Base-by-base conservation (phyloP, 2,888 invertebrate genomes). In the Plusia festucae region DNA sequence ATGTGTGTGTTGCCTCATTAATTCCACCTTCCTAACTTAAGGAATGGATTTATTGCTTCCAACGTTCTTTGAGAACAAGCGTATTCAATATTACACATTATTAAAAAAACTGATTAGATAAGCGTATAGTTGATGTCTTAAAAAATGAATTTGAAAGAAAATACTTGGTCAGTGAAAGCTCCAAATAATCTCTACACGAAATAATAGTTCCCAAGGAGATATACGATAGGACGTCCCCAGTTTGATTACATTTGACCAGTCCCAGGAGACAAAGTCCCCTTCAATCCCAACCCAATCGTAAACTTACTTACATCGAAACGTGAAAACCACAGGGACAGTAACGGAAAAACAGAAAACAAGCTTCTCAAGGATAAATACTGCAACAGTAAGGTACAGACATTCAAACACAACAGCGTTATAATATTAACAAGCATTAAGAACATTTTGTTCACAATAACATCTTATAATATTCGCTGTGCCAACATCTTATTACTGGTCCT, bases 21-120 rank as follows among this genome's bases (percentile, higher is more conserved):
- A 59, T 77, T 73, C 72, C 59, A 62, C 57, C 68, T 49, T 51
- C 53, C 46, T 49, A 71, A 58, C 71, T 56, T 46, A 27, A 53
- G 79, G 76, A 76, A 77, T 77, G 71, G 55, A 64, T 65, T 62
- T 79, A 76, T 79, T 77, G 76, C 72, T 18, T 51, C 40, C 5
- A n/a, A 40, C 40, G 40, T 1, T 3, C 40, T 40, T 40, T 40
- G 40, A 40, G 40, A 40, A 40, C 40, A 40, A n/a, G 40, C n/a
- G 40, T n/a, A 0, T 5, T n/a, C n/a, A 40, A 40, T 34, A 15
- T 34, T 34, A 15, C 6, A 15, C n/a, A 2, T 30, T 30, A 4
- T n/a, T n/a, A 40, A 40, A 40, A 40, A 40, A 40, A 7, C 40
- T 40, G 40, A 40, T 34, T 34, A 34, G 7, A 40, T 40, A 40